Base-by-base conservation (phyloP, 1,140 invertebrate species). In the Archegozetes longisetosus region DNA sequence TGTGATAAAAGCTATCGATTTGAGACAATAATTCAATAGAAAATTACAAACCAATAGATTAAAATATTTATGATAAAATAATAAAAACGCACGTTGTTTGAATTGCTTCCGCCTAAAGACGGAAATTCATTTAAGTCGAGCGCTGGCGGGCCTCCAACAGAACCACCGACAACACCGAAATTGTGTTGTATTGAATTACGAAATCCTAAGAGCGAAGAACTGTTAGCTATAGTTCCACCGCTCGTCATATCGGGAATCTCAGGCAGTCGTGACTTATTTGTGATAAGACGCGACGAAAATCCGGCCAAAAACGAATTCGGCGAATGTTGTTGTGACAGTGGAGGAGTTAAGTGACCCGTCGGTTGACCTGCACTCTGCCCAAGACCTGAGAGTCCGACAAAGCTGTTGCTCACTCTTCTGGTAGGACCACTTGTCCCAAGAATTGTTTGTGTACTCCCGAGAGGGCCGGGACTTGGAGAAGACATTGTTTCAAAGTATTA, bases 111-210 rank as follows among this genome's bases (percentile, higher is more conserved):
- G 12, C 58, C 52, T 12, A 64, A 47, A 14, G 63, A 63, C 2
- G 63, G 63, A 60, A 64, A 64, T 46, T 64, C 63, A 60, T 54
- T 64, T 9, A 64, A 26, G 46, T 64, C 63, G 24, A 64, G 27
- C 6, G 61, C 32, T 54, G 60, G 63, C 17, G 62, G 62, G 6
- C 29, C 51, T 24, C 28, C 53, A 50, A 55, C 22, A n/a, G 20
- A 22, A 55, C 53, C 32, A 9, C 32, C 32, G 17, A 40, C 32
- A 20, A 32, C 28, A 25, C 26, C 53, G 14, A 55, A 47, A 25
- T 14, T 55, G 14, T 55, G 20, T n/a, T n/a, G n/a, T 2, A 25
- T 23, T 52, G 50, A 52, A 23, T 52, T 20, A 22, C 50, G n/a
- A 13, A 52, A 20, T 20, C 17, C 20, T 53, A 25, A 22, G 20